Conservation (phyloP, 2,797 vertebrate genomes). For the Rhadinocentrus ornatus region DNA sequence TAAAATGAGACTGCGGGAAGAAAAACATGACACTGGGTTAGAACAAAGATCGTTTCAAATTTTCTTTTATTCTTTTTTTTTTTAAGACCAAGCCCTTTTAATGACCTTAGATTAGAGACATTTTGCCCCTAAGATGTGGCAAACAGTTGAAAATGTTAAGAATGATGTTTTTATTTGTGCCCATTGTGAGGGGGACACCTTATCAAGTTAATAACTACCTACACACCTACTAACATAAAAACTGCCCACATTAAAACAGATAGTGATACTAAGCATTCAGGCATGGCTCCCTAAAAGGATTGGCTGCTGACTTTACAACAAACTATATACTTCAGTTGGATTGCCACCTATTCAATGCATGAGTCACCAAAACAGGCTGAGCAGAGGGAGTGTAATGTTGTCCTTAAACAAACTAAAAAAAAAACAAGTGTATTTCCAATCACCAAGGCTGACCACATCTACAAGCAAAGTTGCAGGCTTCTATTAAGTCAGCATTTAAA, state of each 20-base stretch:
- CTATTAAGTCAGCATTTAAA: neutral
- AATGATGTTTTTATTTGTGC: neutral
- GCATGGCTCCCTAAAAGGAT: neutral
- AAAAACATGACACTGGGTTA: neutral
- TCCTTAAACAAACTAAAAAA: neutral
- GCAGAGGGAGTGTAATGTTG: neutral
- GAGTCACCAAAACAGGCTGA: neutral
- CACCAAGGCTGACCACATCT: no score
- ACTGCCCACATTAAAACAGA: neutral
- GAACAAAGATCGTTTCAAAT: neutral
- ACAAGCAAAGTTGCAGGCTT: neutral
- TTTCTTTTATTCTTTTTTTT: no score
- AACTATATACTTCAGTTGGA: neutral
- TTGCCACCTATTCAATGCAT: neutral
- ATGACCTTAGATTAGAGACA: neutral
- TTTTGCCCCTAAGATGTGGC: neutral
- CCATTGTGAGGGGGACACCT: neutral
- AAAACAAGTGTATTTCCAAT: neutral
- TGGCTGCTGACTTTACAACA: neutral
- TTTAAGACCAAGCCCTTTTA: neutral
- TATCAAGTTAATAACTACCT: neutral
- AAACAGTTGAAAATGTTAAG: neutral
- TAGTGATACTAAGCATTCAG: neutral
- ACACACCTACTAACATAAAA: neutral
- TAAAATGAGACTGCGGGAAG: conserved; percentile 92